Evolutionary conservation across 1,140 invertebrate genomes (phyloP), one percentile per base, ranked within the genome.

Genomic region (Phymorhynchus buccinoides): DNA sequence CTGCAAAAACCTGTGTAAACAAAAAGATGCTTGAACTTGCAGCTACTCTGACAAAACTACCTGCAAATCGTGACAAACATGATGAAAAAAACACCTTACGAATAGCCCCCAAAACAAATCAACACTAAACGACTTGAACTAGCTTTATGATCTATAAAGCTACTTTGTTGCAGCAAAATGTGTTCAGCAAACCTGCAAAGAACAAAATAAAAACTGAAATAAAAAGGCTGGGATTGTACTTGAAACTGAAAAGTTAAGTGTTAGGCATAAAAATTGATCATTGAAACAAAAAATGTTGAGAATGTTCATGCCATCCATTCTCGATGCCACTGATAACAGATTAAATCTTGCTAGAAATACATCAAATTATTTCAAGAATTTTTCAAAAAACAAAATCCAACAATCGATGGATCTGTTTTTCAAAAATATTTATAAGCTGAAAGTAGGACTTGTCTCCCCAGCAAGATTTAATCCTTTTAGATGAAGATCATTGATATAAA

Each of bases 161-260:
- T 27, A 62, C 22, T 27, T 27, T 62, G 56, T 27, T 62, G 56
- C 56, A 27, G 56, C 56, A 62, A 9, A 48, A 62, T 27, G 22
- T 62, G n/a, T 75, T n/a, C 73, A 41, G 73, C 73, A 75, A 39
- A 75, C 27, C 73, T 75, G 73, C 73, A 75, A 75, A 62, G 56
- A 62, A 62, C 32, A 41, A 42, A 75, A 75, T 3, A 75, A 75
- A 75, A 3, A 14, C 6, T 41, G 41, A 75, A 32, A 75, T 75
- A 14, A 75, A 73, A 14, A 75, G 18, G 27, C 35, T 41, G 16
- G 35, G 41, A 41, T 14, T 3, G 37, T 22, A 41, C 73, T n/a
- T n/a, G n/a, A n/a, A 39, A 75, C 35, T 75, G 73, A 75, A 75
- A 75, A 18, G 35, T 75, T 75, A 75, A n/a, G 73, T 75, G 37